These are phyloP conservation scores for Drosophila funebris DNA, from an alignment of 1,140 invertebrate genomes.

Conservation along the genomic window DNA sequence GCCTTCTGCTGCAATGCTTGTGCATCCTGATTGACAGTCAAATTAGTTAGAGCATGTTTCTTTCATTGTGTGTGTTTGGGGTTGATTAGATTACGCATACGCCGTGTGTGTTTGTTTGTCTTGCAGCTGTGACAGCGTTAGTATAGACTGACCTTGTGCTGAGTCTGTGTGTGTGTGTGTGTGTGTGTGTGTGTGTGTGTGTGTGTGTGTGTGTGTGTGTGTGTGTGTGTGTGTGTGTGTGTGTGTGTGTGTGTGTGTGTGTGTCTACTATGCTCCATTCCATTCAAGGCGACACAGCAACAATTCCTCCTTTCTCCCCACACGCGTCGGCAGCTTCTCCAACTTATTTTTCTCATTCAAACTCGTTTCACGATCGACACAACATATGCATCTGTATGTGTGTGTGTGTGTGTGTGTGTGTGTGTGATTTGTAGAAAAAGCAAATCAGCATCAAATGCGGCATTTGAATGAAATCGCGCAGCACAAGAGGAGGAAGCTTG, in stretches of 20 bases:
- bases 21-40: conserved; percentile 73
- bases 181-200: not conserved
- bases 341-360: no score
- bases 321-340: no score
- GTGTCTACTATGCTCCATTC: conserved; percentile 4
- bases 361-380: no score
- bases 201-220: not conserved
- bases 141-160: conserved; percentile 2
- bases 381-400: no score
- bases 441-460: not conserved
- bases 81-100: conserved; percentile 29
- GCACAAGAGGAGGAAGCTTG: not conserved
- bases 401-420: conserved; percentile 4
- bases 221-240: not conserved
- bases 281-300: not conserved
- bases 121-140: conserved; percentile 7
- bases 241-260: conserved; percentile 2
- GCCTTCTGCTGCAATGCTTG: not conserved
- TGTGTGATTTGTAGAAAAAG: conserved; percentile 1
- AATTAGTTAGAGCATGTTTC: conserved; percentile 55
- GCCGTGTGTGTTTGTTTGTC: conserved; percentile 15
- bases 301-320: no score
- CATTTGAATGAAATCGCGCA: conserved; percentile 71
- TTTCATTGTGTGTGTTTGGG: not conserved
- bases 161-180: not conserved